Percentiles rank a stretch among this genome's conserved stretches.
phyloP scores from a whole-genome alignment of 2,113 vertebrate genomes.

The Microtus ochrogaster region DNA sequence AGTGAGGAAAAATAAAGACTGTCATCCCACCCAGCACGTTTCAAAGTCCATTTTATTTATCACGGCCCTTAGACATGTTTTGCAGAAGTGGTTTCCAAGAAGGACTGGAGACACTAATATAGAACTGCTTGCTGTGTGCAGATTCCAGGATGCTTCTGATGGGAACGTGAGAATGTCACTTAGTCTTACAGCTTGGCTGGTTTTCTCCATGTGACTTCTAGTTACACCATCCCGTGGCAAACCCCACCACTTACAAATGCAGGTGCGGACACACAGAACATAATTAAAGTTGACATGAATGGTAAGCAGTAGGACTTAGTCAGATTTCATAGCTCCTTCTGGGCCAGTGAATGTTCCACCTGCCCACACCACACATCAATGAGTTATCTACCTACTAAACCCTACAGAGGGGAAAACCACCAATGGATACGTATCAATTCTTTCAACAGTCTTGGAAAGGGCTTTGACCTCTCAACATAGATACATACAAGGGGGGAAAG shows the following conservation, averaged over 20 bases:
- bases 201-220: neutral
- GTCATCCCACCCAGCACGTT: neutral
- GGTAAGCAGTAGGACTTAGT: neutral
- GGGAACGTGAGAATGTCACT: neutral
- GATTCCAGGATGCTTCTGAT: neutral
- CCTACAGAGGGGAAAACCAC: neutral
- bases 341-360: neutral
- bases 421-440: neutral
- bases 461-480: no score
- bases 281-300: neutral
- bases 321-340: neutral
- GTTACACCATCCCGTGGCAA: neutral
- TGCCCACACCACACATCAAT: neutral
- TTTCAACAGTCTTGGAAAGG: neutral
- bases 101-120: neutral
- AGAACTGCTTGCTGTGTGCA: neutral
- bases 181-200: neutral
- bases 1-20: neutral
- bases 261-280: neutral
- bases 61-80: neutral
- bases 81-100: neutral
- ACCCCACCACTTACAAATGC: neutral
- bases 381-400: neutral
- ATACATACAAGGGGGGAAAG: neutral
- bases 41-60: neutral